Conservation (phyloP, 2,797 vertebrate species). For the Eurystomus glaucurus region DNA sequence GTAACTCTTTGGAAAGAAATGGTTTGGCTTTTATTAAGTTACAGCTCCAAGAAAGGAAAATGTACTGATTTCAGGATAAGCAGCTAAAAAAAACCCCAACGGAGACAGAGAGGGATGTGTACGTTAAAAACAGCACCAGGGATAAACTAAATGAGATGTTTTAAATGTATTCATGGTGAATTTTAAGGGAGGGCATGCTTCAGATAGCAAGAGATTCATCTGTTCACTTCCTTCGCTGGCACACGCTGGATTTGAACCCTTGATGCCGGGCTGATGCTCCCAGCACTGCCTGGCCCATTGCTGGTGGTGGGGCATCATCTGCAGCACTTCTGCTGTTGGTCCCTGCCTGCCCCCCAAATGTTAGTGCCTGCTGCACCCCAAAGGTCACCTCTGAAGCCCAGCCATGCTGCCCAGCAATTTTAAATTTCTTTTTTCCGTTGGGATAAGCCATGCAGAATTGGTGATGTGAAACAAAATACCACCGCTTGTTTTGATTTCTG, state of each 20-base stretch:
- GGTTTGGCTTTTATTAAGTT: constrained; percentile 59
- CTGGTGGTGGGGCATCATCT: rapidly evolving
- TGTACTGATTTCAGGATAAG: constrained; percentile 39
- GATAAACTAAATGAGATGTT: neutral
- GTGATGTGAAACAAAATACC: neutral
- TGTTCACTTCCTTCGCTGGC: neutral
- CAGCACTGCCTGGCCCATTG: neutral
- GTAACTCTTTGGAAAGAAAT: constrained; percentile 23
- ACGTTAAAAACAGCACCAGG: neutral
- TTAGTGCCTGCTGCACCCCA: neutral
- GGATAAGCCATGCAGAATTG: neutral
- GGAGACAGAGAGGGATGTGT: neutral
- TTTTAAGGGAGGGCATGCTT: neutral
- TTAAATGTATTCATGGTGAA: neutral
- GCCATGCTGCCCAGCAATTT: neutral
- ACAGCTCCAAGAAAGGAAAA: constrained; percentile 23
- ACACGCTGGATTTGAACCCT: neutral
- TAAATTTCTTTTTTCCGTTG: neutral
- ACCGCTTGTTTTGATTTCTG: neutral
- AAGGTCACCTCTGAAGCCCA: neutral
- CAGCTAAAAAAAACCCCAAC: neutral
- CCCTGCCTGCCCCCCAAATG: neutral
- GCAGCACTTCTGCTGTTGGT: neutral
- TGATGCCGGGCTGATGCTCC: rapidly evolving
- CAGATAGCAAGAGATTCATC: neutral